These are phyloP conservation scores for Micrastur ruficollis DNA, from an alignment of 2,797 vertebrate species.

Conservation along the genomic window DNA sequence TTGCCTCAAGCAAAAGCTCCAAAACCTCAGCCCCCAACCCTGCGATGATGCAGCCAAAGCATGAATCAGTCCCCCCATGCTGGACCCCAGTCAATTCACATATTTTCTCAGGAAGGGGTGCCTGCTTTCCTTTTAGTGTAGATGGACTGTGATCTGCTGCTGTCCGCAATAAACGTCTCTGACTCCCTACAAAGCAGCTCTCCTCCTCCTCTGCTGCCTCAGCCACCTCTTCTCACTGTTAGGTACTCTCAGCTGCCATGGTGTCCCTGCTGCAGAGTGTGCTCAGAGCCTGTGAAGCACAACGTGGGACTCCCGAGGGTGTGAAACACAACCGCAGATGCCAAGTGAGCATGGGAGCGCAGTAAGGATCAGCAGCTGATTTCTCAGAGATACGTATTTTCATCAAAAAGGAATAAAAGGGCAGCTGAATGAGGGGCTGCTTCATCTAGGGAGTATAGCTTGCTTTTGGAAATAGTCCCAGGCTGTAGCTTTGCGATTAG, in stretches of 20 bases:
- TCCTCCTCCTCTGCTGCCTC: neutral
- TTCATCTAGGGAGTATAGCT: neutral
- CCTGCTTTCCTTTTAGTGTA: neutral
- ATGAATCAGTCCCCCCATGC: slow-evolving; percentile 17
- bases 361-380: neutral
- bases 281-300: neutral
- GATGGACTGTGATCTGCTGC: slow-evolving; percentile 39
- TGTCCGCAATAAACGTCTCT: slow-evolving; percentile 24
- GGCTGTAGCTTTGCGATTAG: neutral
- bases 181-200: neutral
- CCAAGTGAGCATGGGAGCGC: rapidly evolving
- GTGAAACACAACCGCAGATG: neutral
- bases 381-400: neutral
- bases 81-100: slow-evolving; percentile 13
- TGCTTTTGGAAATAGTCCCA: slow-evolving; percentile 2
- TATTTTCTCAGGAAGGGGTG: slow-evolving; percentile 50
- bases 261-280: neutral
- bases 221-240: neutral
- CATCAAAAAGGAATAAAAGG: neutral
- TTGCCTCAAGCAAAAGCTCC: slow-evolving; percentile 35
- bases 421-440: neutral
- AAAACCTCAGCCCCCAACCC: neutral
- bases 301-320: neutral
- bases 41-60: slow-evolving; percentile 35
- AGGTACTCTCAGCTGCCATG: neutral